phyloP scores from a whole-genome alignment of 2,797 vertebrate species.

The Enteromius anoplus region DNA sequence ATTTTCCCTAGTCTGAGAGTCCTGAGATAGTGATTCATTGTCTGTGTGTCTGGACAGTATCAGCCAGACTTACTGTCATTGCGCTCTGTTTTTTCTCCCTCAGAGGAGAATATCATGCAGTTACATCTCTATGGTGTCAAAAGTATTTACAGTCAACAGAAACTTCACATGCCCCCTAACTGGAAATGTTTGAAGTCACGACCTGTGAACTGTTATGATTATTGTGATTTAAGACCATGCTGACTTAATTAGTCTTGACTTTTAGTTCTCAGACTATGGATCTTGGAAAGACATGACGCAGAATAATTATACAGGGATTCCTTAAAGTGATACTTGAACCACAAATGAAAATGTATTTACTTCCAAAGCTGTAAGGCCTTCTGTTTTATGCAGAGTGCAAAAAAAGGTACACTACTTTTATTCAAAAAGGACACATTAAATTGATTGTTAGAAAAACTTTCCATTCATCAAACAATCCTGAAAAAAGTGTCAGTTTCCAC shows the following conservation, averaged over 20 bases:
- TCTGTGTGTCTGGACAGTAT: constrained; percentile 49
- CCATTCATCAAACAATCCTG: neutral
- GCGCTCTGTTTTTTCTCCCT: constrained; percentile 24
- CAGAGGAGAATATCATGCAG: constrained; percentile 18
- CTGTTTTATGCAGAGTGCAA: neutral
- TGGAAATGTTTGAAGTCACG: constrained; percentile 21
- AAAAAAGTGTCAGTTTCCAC: neutral
- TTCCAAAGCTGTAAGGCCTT: neutral
- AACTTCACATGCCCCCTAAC: constrained; percentile 32
- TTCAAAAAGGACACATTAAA: neutral
- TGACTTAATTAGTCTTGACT: constrained; percentile 16
- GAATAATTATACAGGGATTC: constrained; percentile 18
- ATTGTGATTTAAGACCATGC: constrained; percentile 28
- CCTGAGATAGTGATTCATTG: constrained; percentile 47
- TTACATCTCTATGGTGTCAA: constrained; percentile 44
- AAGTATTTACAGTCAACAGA: constrained; percentile 53
- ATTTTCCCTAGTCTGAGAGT: constrained; percentile 24
- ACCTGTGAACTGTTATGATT: constrained; percentile 23
- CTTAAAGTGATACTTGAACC: constrained; percentile 1
- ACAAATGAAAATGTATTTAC: neutral
- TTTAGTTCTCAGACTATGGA: neutral
- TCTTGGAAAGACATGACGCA: constrained; percentile 30
- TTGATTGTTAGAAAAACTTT: neutral
- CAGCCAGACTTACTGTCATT: constrained; percentile 19
- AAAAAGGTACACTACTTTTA: neutral